Evolutionary conservation across 2,113 vertebrate genomes (phyloP), one percentile per base, ranked within the genome.

Genomic region (Zingel zingel): DNA sequence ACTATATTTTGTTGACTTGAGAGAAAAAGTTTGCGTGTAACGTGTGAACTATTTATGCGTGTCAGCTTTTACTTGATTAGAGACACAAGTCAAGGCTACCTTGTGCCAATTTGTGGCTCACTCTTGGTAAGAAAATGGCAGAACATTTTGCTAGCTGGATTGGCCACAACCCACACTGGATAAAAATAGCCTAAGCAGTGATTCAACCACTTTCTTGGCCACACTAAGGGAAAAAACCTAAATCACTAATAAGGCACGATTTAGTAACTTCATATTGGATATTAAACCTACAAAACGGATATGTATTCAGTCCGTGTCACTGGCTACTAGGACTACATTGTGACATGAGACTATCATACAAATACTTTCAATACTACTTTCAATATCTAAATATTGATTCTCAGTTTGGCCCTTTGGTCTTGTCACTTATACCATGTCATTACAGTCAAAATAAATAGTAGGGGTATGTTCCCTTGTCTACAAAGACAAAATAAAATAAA

Each of bases 21-120:
- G 14, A 72, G 1, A 45, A 45, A 59, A 23, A 6, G n/a, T 56
- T 9, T 66, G 23, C 12, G 2, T 74, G 25, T 56, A 54, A 14
- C 30, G 16, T 62, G 63, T 48, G 36, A 79, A 68, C 62, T 63
- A 16, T 69, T 65, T 36, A 23, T 45, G 54, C 19, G 5, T 43
- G 69, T 81, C 76, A 68, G 43, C 67, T 51, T 71, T 62, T n/a
- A 70, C 27, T 78, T 75, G 45, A 85, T 79, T 74, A 36, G 63
- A 84, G 66, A 65, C 54, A 57, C 14, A 36, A 73, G 68, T 83
- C 70, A 64, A 25, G 65, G 65, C 68, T 33, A 66, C 58, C 19
- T 16, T 62, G 48, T 74, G 85, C 74, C 81, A 90, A 70, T 69
- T 86, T 89, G 74, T 78, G 74, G 77, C 66, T 85, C 43, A 39